phyloP scores from a whole-genome alignment of 2,888 invertebrate genomes.

The Rhogogaster chlorosoma region DNA sequence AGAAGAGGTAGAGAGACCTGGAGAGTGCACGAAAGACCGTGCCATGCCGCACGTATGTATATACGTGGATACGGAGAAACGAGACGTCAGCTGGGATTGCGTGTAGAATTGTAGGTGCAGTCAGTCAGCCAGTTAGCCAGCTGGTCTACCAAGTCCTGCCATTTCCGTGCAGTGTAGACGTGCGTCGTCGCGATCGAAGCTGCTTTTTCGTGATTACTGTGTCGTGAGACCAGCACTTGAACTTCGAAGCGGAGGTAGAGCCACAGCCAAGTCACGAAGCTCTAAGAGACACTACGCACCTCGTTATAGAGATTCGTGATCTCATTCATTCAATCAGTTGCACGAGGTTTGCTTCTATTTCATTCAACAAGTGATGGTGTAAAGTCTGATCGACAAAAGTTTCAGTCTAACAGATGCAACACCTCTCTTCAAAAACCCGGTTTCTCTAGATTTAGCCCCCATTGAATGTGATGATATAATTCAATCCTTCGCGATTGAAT shows the following conservation, averaged over 20 bases:
- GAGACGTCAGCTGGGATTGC: constrained; percentile 62
- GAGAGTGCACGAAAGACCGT: constrained; percentile 38
- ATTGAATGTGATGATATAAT: not conserved
- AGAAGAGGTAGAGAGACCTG: constrained; percentile 30
- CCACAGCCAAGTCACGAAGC: constrained; percentile 36
- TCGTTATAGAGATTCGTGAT: not conserved
- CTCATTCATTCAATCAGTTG: not conserved
- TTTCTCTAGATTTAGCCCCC: not conserved
- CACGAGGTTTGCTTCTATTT: not conserved
- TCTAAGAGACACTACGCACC: not conserved
- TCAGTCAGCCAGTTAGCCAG: constrained; percentile 29
- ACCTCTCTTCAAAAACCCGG: not conserved
- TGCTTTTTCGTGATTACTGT: constrained; percentile 62
- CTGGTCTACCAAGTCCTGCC: constrained; percentile 28
- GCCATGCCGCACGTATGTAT: constrained; percentile 17
- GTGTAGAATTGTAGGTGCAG: constrained; percentile 61
- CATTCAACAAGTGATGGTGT: not conserved
- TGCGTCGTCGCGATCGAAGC: constrained; percentile 57
- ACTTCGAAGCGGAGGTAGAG: not conserved
- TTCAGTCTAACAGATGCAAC: not conserved
- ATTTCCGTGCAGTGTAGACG: constrained; percentile 8
- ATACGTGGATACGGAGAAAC: constrained; percentile 55
- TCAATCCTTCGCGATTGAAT: not conserved
- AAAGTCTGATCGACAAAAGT: not conserved
- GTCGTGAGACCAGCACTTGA: constrained; percentile 57